Evolutionary conservation across 1,140 invertebrate species (phyloP), one percentile per base, ranked within the genome.

Genomic region (Patella vulgata): DNA sequence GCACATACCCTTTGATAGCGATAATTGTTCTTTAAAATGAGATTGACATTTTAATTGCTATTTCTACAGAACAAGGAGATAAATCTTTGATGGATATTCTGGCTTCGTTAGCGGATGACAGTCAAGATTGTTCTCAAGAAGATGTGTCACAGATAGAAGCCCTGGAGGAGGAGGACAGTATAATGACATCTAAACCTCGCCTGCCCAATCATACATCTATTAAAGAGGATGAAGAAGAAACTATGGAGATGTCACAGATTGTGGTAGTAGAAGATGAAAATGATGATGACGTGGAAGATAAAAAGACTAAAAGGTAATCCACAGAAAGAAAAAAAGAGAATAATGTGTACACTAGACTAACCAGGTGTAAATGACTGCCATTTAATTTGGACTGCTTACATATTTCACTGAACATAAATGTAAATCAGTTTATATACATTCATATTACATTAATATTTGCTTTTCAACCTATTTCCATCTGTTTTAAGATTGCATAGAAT

Each of bases 1-100:
- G n/a, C n/a, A n/a, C n/a, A n/a, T n/a, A n/a, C n/a, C n/a, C n/a
- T n/a, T n/a, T n/a, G n/a, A n/a, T n/a, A n/a, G n/a, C n/a, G n/a
- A n/a, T n/a, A n/a, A n/a, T n/a, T n/a, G n/a, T n/a, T n/a, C n/a
- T n/a, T n/a, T n/a, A n/a, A n/a, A n/a, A n/a, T n/a, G n/a, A n/a
- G n/a, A n/a, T n/a, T n/a, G n/a, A n/a, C n/a, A n/a, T n/a, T n/a
- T n/a, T n/a, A n/a, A n/a, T n/a, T n/a, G n/a, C n/a, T n/a, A n/a
- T n/a, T 42, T 53, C 27, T 31, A 33, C 42, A 63, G 64, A 44
- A 28, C 30, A 6, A 1, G 6, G 46, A 56, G 79, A 78, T 53
- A 50, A 43, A 42, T 73, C 68, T 40, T 79, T 91, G 52, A 81
- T 89, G 25, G 85, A 89, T 19, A 82, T 91, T 47, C 74, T 91